phyloP scores from a whole-genome alignment of 2,888 invertebrate species.

The Caenorhabditis sp. region DNA sequence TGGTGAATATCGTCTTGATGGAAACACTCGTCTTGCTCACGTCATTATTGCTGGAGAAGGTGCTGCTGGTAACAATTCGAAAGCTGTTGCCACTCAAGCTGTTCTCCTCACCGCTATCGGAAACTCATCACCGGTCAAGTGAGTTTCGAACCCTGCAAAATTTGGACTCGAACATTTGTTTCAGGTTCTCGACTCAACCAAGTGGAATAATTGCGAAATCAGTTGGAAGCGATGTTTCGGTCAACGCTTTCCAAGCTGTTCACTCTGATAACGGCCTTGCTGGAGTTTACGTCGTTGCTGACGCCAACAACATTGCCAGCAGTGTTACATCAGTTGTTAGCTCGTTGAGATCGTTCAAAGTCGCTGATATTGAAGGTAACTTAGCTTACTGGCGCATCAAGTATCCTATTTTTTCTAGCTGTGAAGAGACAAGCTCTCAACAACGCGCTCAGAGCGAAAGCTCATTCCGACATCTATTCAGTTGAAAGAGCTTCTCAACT shows the following conservation, averaged over 20 bases:
- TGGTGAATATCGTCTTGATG: constrained; percentile 44
- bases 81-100: constrained; percentile 45
- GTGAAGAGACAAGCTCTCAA: constrained; percentile 39
- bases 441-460: constrained; percentile 41
- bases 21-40: constrained; percentile 36
- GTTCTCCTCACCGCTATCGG: constrained; percentile 50
- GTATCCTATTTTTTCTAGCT: constrained; percentile 40
- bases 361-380: constrained; percentile 40
- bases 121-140: constrained; percentile 40
- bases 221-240: constrained; percentile 25
- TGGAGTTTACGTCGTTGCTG: constrained; percentile 62
- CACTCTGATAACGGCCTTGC: constrained; percentile 56
- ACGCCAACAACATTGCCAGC: constrained; percentile 41
- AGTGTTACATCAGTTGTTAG: constrained; percentile 48
- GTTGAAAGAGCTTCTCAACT: constrained; percentile 44
- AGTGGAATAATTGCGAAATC: constrained; percentile 35
- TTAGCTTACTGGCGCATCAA: no score
- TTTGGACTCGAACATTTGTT: no score
- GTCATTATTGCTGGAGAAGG: constrained; percentile 51
- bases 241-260: constrained; percentile 44
- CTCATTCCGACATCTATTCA: constrained; percentile 32
- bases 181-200: constrained; percentile 32
- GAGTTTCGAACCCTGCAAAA: not conserved
- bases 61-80: constrained; percentile 42
- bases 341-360: constrained; percentile 55